Conservation (phyloP, 2,113 vertebrate species). For the Hoplias malabaricus region DNA sequence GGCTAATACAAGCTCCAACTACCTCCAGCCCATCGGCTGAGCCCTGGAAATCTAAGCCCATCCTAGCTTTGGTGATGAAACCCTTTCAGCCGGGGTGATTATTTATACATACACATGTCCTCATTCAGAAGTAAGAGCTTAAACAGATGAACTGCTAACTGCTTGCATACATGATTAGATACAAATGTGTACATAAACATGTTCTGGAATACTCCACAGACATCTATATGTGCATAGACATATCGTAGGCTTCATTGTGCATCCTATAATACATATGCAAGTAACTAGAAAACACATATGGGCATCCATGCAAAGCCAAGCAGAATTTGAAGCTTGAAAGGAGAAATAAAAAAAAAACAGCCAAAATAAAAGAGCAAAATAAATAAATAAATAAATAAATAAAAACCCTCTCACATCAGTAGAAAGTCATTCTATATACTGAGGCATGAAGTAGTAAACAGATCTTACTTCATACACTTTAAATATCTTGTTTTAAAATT, state of each 20-base stretch:
- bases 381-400: no score
- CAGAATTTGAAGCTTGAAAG: background rate
- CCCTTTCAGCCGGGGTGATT: background rate
- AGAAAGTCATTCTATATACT: no score
- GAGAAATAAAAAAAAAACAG: background rate
- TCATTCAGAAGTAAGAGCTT: background rate
- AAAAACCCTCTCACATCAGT: no score
- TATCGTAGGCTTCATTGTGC: background rate
- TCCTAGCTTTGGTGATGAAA: background rate
- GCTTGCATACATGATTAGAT: background rate
- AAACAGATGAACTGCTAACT: background rate
- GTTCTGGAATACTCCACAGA: background rate
- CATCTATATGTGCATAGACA: background rate
- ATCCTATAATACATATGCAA: background rate
- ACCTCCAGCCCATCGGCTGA: background rate
- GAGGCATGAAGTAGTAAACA: background rate
- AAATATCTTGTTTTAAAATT: no score
- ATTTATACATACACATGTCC: slow-evolving; percentile 2
- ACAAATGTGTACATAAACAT: background rate
- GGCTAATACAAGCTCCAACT: slow-evolving; percentile 3
- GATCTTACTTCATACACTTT: no score
- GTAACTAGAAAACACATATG: background rate
- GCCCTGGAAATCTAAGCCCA: slow-evolving; percentile 1
- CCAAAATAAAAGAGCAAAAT: no score
- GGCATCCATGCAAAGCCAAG: background rate